These are phyloP conservation scores for Macrostomum lignano DNA, from an alignment of 1,140 invertebrate species.

Conservation along the genomic window DNA sequence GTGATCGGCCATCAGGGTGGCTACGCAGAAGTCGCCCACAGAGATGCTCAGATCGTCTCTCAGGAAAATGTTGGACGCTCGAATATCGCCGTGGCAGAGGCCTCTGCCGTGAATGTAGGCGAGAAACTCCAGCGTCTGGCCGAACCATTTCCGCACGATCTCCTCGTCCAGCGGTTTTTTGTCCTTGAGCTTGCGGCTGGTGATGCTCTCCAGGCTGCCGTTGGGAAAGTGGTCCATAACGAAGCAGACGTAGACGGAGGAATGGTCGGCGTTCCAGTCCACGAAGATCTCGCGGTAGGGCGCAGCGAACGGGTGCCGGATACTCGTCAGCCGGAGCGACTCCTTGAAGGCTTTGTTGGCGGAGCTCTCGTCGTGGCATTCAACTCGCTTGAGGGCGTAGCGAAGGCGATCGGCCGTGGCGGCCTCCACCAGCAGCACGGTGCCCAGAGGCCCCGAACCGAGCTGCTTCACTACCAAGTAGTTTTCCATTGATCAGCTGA, in stretches of 20 bases:
- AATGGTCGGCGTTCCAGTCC: no score
- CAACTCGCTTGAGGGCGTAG: no score
- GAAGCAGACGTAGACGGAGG: conserved; percentile 18
- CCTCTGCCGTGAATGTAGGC: conserved; percentile 16
- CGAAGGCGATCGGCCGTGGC: no score
- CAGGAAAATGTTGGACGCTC: conserved; percentile 16
- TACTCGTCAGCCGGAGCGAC: no score
- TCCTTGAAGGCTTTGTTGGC: conserved; percentile 20
- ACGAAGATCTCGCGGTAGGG: no score
- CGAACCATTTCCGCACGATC: conserved; percentile 17
- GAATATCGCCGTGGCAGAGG: conserved; percentile 20
- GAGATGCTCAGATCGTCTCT: conserved; percentile 12
- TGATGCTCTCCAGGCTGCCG: conserved; percentile 10
- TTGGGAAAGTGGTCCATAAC: conserved; percentile 17
- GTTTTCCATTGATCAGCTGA: no score
- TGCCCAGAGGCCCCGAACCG: no score
- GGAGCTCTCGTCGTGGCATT: conserved; percentile 22
- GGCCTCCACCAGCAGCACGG: no score
- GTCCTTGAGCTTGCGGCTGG: conserved; percentile 6
- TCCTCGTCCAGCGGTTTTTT: conserved; percentile 13
- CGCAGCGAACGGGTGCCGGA: no score
- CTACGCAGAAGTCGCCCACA: conserved; percentile 20
- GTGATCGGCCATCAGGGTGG: conserved; percentile 18
- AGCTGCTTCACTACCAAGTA: no score
- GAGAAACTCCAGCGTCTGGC: conserved; percentile 17